Conservation (phyloP, 2,113 vertebrate species). For the Otus sunia region DNA sequence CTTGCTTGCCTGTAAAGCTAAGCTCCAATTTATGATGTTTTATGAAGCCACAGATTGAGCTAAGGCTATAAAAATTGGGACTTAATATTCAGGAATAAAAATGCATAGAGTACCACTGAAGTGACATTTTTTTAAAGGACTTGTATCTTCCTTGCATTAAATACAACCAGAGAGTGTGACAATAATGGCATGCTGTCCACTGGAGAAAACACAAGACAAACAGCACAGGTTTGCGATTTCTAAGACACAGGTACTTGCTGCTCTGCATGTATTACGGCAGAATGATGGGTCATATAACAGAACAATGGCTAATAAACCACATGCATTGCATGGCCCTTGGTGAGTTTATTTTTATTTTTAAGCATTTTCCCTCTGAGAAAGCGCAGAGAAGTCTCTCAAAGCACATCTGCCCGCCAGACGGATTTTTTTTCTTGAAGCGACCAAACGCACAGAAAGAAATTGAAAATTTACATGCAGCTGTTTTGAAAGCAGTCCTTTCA, state of each 20-base stretch:
- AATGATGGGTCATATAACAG: background rate
- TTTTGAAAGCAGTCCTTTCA: background rate
- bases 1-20: conserved; percentile 35
- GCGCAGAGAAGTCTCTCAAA: background rate
- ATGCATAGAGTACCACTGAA: background rate
- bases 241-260: background rate
- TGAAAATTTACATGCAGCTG: background rate
- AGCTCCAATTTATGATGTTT: conserved; percentile 50
- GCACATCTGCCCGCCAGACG: conserved; percentile 39
- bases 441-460: background rate
- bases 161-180: background rate
- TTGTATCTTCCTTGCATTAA: background rate
- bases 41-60: conserved; percentile 52
- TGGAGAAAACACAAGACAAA: background rate
- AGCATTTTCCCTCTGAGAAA: background rate
- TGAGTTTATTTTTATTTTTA: background rate
- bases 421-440: background rate
- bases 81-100: conserved; percentile 63
- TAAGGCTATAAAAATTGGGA: conserved; percentile 54
- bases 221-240: background rate
- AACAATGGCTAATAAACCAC: background rate
- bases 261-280: background rate
- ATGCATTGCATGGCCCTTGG: background rate
- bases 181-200: background rate
- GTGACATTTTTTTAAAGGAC: background rate